Evolutionary conservation across 2,888 invertebrate species (phyloP), one percentile per base, ranked within the genome.

Genomic region (Apeira syringaria): DNA sequence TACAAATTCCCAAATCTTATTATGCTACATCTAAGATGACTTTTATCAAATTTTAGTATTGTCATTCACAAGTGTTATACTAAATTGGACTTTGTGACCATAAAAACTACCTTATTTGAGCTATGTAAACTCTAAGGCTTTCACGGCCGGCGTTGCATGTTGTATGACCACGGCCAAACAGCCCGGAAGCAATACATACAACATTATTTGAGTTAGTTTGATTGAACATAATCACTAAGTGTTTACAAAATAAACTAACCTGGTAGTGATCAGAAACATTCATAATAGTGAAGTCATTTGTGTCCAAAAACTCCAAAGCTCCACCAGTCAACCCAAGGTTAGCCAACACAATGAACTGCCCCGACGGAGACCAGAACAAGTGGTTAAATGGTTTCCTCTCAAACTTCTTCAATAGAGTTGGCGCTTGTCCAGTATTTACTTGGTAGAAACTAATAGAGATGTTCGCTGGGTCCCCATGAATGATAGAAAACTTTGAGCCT

Each of bases 201-300:
- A n/a, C n/a, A n/a, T n/a, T n/a, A n/a, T n/a, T n/a, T n/a, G n/a
- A n/a, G n/a, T n/a, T n/a, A n/a, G n/a, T n/a, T n/a, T n/a, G n/a
- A n/a, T n/a, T n/a, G n/a, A n/a, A n/a, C n/a, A n/a, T n/a, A n/a
- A n/a, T n/a, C n/a, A n/a, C n/a, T n/a, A n/a, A n/a, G n/a, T n/a
- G n/a, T 15, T 15, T 3, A 15, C 4, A 3, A 15, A 15, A 15
- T n/a, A 13, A 34, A 54, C 65, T 47, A 31, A 92, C 92, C 69
- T 96, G 95, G 82, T 97, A 98, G 83, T 99, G 99, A 78, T 98
- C 98, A 0, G 96, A 95, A 6, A 95, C 94, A 68, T 96, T 96
- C 96, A 98, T 98, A n/a, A 97, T 93, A 3, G 97, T 94, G 79
- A 98, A 98, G 74, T 99, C 99, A 64, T 96, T 95, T 0, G 98